Percentiles rank a stretch among this genome's conserved stretches.
These are phyloP conservation scores for Clinocottus analis DNA, from an alignment of 2,113 vertebrate species.

Conservation along the genomic window DNA sequence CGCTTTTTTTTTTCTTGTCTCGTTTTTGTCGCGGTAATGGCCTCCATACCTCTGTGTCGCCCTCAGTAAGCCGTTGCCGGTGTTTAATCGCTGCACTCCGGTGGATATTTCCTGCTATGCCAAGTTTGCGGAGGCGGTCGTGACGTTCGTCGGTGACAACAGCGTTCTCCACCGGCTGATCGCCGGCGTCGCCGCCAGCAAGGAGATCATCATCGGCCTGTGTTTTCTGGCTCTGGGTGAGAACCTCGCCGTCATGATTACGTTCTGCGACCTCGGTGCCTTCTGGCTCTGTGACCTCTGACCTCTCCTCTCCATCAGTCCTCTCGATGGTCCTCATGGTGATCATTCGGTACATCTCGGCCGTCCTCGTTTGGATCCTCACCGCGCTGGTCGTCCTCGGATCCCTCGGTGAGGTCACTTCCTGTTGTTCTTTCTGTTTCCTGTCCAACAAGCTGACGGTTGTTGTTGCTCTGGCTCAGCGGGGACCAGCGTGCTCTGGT, in stretches of 20 bases:
- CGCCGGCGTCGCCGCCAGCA: slow-evolving; percentile 96
- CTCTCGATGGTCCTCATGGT: slow-evolving; percentile 98
- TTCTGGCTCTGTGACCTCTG: neutral
- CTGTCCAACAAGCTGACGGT: neutral
- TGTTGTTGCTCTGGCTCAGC: slow-evolving; percentile 78
- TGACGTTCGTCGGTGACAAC: slow-evolving; percentile 97
- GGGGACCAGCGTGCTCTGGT: slow-evolving; percentile 96
- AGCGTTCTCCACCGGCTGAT: slow-evolving; percentile 96
- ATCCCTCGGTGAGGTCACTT: slow-evolving; percentile 91
- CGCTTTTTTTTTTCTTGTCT: too few species aligned
- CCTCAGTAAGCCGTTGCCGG: slow-evolving; percentile 90
- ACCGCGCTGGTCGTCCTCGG: slow-evolving; percentile 92
- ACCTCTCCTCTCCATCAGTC: slow-evolving; percentile 76
- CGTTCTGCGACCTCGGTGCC: too few species aligned
- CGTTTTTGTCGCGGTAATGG: too few species aligned
- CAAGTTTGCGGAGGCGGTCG: slow-evolving; percentile 96
- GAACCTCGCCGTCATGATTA: neutral
- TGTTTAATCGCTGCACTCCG: slow-evolving; percentile 98
- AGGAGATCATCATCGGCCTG: slow-evolving; percentile 98
- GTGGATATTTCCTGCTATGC: slow-evolving; percentile 97
- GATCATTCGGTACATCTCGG: slow-evolving; percentile 98
- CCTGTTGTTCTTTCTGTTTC: slow-evolving; percentile 2
- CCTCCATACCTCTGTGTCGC: too few species aligned
- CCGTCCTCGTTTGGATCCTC: slow-evolving; percentile 96
- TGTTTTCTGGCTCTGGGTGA: slow-evolving; percentile 98